Evolutionary conservation across 2,797 vertebrate genomes (phyloP).

Genomic region (Enteromius treurensis): DNA sequence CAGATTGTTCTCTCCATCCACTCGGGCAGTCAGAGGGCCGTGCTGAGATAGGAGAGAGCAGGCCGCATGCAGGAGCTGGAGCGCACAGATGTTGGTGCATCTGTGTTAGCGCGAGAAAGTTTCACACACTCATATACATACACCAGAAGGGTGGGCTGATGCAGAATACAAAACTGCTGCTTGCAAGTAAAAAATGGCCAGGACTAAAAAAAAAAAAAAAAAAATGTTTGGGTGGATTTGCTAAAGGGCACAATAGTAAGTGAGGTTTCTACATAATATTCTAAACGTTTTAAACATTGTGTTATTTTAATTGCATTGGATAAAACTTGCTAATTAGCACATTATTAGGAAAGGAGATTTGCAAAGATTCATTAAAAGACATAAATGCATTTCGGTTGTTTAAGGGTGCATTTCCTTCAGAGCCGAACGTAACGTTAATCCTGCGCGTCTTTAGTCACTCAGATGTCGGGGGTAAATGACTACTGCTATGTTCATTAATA

Average conservation of each 20-base stretch:
- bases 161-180: constrained; percentile 42
- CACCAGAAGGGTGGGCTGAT: constrained; percentile 26
- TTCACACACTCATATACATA: constrained; percentile 11
- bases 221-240: neutral
- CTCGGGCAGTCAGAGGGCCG: constrained; percentile 86
- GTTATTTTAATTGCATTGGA: neutral
- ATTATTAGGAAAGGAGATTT: too few species aligned
- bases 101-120: constrained; percentile 72
- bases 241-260: neutral
- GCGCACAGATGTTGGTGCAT: constrained; percentile 91
- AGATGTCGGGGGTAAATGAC: too few species aligned
- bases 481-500: too few species aligned
- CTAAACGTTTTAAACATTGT: neutral
- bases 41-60: constrained; percentile 88
- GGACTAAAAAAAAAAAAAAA: constrained; percentile 2
- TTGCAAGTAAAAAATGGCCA: constrained; percentile 59
- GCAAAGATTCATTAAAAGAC: too few species aligned
- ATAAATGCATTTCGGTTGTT: too few species aligned
- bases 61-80: constrained; percentile 81
- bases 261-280: neutral
- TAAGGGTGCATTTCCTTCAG: too few species aligned
- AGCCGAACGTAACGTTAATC: too few species aligned
- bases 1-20: constrained; percentile 81
- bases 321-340: too few species aligned
- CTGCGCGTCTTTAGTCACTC: too few species aligned